Evolutionary conservation across 2,113 vertebrate genomes (phyloP), one percentile per base, ranked within the genome.

Genomic region (Panthera tigris): DNA sequence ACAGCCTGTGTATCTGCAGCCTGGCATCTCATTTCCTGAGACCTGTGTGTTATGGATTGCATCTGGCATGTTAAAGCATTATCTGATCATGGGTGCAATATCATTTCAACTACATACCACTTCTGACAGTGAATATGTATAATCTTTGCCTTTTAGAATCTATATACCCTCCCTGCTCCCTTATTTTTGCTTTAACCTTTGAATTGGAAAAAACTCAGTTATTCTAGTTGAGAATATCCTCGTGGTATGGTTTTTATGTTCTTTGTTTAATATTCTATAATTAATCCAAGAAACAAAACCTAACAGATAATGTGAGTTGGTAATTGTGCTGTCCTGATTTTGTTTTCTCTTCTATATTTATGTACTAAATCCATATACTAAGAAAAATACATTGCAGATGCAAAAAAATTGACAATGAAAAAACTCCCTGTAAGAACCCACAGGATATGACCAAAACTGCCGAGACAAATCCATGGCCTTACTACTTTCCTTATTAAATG

Each of bases 71-170:
- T 81, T 27, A 81, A 89, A 96, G 79, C 12, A 93, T 69, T 89
- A 36, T 84, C 83, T 91, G n/a, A 55, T 86, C 81, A 79, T 48
- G 45, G 36, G 12, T 33, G 8, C 11, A n/a, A 10, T 89, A 27
- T 81, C 21, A 85, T 96, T 95, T 79, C 48, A 89, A 50, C 27
- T 48, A 31, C 48, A 29, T 50, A 61, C 19, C 36, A 4, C 33
- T 92, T 96, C 61, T 33, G 68, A 84, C 66, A 31, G 14, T 45
- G 55, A 94, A 61, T 57, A 81, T n/a, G 23, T 78, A 31, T 73
- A 11, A 48, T 33, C 83, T 94, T 94, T 94, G 31, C n/a, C 61
- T 41, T 97, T 89, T 83, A 89, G 61, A 69, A 73, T 48, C 63
- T 66, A 39, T 25, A 52, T 93, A 68, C 19, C 94, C 18, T 94